Base-by-base conservation (phyloP, 1,140 invertebrate genomes). In the Radopholus similis region DNA sequence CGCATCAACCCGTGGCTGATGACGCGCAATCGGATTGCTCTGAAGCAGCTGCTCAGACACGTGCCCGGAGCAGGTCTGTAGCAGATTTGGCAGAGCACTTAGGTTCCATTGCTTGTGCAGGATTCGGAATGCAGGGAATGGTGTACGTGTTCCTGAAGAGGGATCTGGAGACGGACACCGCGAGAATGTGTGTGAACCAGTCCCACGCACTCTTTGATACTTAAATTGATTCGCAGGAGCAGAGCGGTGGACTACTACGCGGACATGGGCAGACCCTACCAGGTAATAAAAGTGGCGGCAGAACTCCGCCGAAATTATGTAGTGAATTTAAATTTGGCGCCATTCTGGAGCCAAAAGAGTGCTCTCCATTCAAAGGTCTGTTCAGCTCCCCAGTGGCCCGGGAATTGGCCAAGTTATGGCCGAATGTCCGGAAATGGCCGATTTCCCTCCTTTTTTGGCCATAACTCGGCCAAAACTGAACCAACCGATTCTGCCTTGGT, bases 81-180 rank as follows among this genome's bases (percentile, higher is more conserved):
- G 8, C 21, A 64, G 15, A 6, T 13, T 28, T 23, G 11, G 26
- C 8, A 63, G 18, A 26, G 15, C 26, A 21, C 37, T n/a, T 28
- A 21, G 34, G 18, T 37, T 44, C 18, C 21, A n/a, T 28, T 71
- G 37, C 21, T 64, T 9, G 32, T 70, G 66, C 34, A 73, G 91
- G 91, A 23, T 92, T 91, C 90, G 90, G 90, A 71, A 93, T 93
- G 90, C 91, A 92, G 83, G 85, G 90, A 81, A 88, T 88, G 66
- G 89, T 88, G 64, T 93, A 90, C 83, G 84, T 93, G 37, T 94
- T 91, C 83, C 88, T 94, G 68, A 89, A 89, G 63, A 86, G 91
- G 58, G 88, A 87, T 66, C 91, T 91, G 90, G 87, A 88, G 66
- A 85, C 87, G 59, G 91, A 93, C 78, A 86, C 89, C 78, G 74